Evolutionary conservation across 2,797 vertebrate species (phyloP), one percentile per base, ranked within the genome.

Genomic region (Brachymystax lenok): DNA sequence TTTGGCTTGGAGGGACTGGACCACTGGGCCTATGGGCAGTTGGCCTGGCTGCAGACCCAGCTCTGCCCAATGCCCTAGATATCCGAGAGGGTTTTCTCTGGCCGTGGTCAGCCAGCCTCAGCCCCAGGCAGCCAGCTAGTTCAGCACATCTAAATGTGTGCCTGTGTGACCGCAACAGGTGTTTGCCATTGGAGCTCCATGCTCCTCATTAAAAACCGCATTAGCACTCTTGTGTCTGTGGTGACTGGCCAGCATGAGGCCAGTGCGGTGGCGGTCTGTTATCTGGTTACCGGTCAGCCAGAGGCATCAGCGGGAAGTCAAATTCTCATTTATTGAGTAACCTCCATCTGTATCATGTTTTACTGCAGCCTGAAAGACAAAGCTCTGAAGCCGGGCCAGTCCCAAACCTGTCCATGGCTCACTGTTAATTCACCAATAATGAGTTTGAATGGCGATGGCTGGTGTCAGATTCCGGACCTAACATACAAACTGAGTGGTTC

Each of bases 291-390:
- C 28, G 54, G 28, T 63, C 64, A 33, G 68, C 33, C 24, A 40
- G 30, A 71, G 73, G 70, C 61, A 50, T 61, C 79, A 24, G 72
- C 28, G 54, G 70, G 69, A 75, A 70, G 75, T 68, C 76, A 74
- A 80, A 82, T 79, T 70, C 69, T 72, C 54, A 28, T 88, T 83
- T 80, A 81, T 84, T 77, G 73, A 77, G 75, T 30, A 46, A 28
- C 59, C 67, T 63, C 74, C 64, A 40, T 19, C 30, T 51, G 67
- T 30, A 74, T 74, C 64, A 69, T 40, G 28, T 78, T 84, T 33
- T 74, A 40, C 35, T 73, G 69, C 4, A 56, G 35, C 51, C 64
- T 50, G 59, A 64, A 67, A n/a, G 61, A 79, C 27, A 76, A 74
- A 59, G 63, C 59, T 63, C 17, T 63, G 59, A 24, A 63, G 10